These are phyloP conservation scores for Mallotus villosus DNA, from an alignment of 2,797 vertebrate species.

Conservation along the genomic window DNA sequence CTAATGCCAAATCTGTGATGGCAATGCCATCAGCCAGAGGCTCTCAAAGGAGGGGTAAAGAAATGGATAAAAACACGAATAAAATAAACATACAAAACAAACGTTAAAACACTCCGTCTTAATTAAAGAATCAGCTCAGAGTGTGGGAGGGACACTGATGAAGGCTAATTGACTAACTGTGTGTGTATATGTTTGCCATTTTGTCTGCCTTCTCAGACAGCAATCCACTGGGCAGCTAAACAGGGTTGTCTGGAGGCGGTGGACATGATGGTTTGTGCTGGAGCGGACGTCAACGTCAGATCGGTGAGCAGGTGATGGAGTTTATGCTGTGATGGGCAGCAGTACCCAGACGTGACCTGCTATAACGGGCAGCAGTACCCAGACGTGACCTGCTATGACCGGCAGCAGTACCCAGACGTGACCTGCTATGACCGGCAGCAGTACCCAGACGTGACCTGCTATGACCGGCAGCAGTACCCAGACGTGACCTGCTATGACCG, in stretches of 20 bases:
- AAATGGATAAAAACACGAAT: neutral
- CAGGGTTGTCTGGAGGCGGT: conserved; percentile 72
- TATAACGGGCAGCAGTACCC: neutral
- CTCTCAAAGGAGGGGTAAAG: neutral
- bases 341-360: conserved; percentile 3
- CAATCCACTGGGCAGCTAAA: conserved; percentile 79
- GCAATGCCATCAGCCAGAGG: too few relatives aligned
- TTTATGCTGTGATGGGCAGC: too few relatives aligned
- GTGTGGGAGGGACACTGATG: neutral
- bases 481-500: conserved; percentile 33
- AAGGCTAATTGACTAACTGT: neutral
- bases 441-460: conserved; percentile 34
- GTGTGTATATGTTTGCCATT: neutral
- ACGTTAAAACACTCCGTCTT: neutral
- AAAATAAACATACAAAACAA: neutral
- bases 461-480: neutral
- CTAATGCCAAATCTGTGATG: too few relatives aligned
- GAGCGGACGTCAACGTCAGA: conserved; percentile 79
- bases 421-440: conserved; percentile 11
- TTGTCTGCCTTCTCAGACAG: conserved; percentile 68
- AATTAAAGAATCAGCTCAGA: neutral
- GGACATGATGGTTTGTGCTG: conserved; percentile 76
- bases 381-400: conserved; percentile 39
- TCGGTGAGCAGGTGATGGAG: conserved; percentile 69
- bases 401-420: conserved; percentile 23